Base-by-base conservation (phyloP, 2,113 vertebrate species). In the Todiramphus saurophagus region DNA sequence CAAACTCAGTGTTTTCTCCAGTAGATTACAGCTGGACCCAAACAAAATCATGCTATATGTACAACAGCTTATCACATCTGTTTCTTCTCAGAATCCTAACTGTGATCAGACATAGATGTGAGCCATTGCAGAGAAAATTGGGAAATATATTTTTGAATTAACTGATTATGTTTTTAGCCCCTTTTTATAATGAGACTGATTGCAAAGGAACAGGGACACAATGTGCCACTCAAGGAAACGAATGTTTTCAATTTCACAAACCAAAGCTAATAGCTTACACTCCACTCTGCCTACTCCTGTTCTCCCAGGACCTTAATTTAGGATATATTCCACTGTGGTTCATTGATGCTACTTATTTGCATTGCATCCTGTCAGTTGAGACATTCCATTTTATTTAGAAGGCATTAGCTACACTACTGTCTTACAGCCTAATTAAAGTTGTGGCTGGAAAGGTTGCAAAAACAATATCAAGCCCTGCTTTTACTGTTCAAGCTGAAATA, bases 341-440 rank as follows among this genome's bases (percentile, higher is more conserved):
- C 41, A 48, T 55, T 91, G 35, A 35, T 89, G 63, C 30, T 83
- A 51, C 39, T 50, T 91, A 55, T 20, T 89, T 93, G n/a, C 50
- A 31, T 77, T 89, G 59, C 41, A 77, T 48, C 16, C 53, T 89
- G 44, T 77, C 68, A 62, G 7, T 44, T 83, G 51, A 92, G 68
- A 83, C 37, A 66, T 92, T 72, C 31, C 1, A n/a, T 82, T 95
- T 94, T 88, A 59, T 82, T 94, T 90, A 60, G 79, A 59, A 92
- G 43, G 23, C 75, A 60, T 72, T 92, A 83, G 53, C 51, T 79
- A 46, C 19, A 46, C 37, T 67, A 63, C 46, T 82, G 55, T 28
- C 80, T 89, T 70, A 75, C 16, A 75, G 23, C 10, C 48, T 75
- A 55, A 89, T 79, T 81, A 70, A 89, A 91, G 43, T 89, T 94